Base-by-base conservation (phyloP, 2,113 vertebrate species). In the Potamarius usumacintae region DNA sequence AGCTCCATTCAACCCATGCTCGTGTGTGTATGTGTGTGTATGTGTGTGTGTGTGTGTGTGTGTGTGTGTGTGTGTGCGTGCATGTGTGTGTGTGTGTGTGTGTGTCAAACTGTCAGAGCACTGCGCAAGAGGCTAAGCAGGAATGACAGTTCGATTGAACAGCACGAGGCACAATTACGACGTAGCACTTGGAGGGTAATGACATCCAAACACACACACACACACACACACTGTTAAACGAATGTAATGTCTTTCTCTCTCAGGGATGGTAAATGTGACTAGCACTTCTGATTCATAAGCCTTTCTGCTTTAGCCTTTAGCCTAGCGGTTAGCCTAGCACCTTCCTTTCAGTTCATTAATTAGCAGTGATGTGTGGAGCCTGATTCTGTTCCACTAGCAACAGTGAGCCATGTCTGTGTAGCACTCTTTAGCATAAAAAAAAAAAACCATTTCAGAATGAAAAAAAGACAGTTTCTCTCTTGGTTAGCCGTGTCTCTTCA, bases 81-180 rank as follows among this genome's bases (percentile, higher is more conserved):
- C 83, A 88, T 91, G 89, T 89, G 34, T 42, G 84, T 77, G 83
- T 78, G 76, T 86, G 87, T 86, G 89, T 83, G 87, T 86, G 89
- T 84, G 89, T 91, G 89, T 89, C 87, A 89, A 85, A 82, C 84
- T 89, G 91, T 85, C 90, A 91, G 89, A 88, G 79, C 69, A 85
- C 42, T 17, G 90, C 87, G 63, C 86, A 65, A 86, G 84, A 88
- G 84, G 87, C 92, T 93, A 93, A 95, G 89, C 90, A 90, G 90
- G 94, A 91, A 92, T 89, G 95, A 94, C 94, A 94, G 92, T 89
- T 93, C 93, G 93, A 95, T 93, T 94, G 93, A 94, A 94, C 93
- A 90, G 92, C 95, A 94, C 89, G 93, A 95, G 93, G 88, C 92
- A 92, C 93, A 94, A 95, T 95, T 95, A 95, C 92, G 85, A 94